Evolutionary conservation across 2,888 invertebrate genomes (phyloP), one percentile per base, ranked within the genome.

Genomic region (Pandemis heparana): DNA sequence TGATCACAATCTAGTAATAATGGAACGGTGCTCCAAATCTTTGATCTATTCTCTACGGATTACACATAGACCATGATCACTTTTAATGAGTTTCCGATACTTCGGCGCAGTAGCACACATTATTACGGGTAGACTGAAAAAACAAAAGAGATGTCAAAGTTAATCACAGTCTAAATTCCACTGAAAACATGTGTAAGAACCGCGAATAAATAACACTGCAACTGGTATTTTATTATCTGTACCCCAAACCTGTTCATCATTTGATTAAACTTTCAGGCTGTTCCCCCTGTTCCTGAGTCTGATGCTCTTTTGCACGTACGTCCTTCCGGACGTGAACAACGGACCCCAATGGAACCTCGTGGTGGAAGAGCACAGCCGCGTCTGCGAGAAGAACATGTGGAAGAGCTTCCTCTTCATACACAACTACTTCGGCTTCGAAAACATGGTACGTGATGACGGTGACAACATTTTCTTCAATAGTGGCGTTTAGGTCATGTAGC

Each of bases 281-380:
- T 92, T 95, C 77, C 95, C 95, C 0, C 83, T 93, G 51, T 91
- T 95, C 78, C 79, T 94, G 67, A 93, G 94, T 56, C 80, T 95
- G 75, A 95, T 95, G 90, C 77, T 95, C 76, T 95, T 95, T 86
- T 95, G 95, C 82, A 95, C 95, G 0, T 95, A 95, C 83, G 90
- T 95, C 70, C 83, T 95, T 32, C 95, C 95, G 0, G 92, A 94
- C 77, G 79, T 95, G 59, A 95, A 92, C 82, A 92, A 88, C 75
- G 95, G 95, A 0, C 95, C 95, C 1, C 94, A 95, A 82, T 95
- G 95, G 95, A 95, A 93, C 80, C 83, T 95, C n/a, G 95, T 95
- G 1, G 93, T 95, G 9, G 93, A 91, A 60, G 95, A 95, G 74
- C 95, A 95, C 80, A 92, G 95, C 79, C 85, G 93, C 32, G 91